phyloP scores from a whole-genome alignment of 2,797 vertebrate species.

The Lacerta viridis region DNA sequence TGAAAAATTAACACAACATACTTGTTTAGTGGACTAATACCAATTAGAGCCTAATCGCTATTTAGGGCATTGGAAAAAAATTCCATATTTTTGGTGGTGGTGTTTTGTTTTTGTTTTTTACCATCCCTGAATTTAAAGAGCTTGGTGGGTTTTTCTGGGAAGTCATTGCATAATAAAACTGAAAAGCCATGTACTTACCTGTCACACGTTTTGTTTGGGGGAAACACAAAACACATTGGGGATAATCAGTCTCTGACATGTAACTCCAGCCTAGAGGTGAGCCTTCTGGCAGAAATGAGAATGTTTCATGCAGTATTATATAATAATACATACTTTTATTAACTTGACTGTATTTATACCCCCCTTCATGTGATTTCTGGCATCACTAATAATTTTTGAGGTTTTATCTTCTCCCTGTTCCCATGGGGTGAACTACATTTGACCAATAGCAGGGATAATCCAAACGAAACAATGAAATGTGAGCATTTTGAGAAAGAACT shows the following conservation, averaged over 20 bases:
- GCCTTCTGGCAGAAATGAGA: not conserved
- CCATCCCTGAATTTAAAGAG: not conserved
- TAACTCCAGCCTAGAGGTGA: no score
- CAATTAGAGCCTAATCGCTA: not conserved
- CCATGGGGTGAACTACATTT: constrained; percentile 42
- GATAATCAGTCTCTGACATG: not conserved
- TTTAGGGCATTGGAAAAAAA: not conserved
- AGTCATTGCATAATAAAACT: not conserved
- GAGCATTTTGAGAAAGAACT: not conserved
- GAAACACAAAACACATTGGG: not conserved
- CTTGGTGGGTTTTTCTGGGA: not conserved
- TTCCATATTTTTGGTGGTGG: not conserved
- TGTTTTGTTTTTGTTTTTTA: not conserved
- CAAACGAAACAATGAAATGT: constrained; percentile 4
- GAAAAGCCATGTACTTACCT: not conserved
- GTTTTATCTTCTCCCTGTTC: constrained; percentile 30
- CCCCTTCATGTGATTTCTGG: not conserved
- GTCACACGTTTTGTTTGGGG: not conserved
- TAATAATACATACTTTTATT: not conserved
- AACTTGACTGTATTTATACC: not conserved
- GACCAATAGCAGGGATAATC: constrained; percentile 33
- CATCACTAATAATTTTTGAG: not conserved
- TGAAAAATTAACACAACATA: not conserved
- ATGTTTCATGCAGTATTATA: not conserved
- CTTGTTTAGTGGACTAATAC: not conserved